Percentiles rank a stretch among this genome's conserved stretches.
These are phyloP conservation scores for Parasteatoda tepidariorum DNA, from an alignment of 1,140 invertebrate genomes.

Conservation along the genomic window DNA sequence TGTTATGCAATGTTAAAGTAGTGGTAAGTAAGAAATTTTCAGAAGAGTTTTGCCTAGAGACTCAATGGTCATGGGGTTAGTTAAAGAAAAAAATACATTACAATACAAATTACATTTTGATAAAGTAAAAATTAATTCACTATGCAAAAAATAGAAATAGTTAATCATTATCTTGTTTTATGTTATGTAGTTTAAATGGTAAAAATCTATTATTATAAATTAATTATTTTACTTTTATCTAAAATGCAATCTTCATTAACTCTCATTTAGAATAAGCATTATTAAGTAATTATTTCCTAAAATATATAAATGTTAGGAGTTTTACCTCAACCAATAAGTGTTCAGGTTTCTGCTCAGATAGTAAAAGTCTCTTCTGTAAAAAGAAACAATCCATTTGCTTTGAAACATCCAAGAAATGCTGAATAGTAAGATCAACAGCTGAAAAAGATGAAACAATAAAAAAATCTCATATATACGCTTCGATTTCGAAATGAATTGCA, in stretches of 20 bases:
- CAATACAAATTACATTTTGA: neutral
- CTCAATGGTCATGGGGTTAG: neutral
- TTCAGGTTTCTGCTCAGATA: conserved; percentile 91
- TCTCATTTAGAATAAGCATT: no score
- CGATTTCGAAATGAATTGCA: neutral
- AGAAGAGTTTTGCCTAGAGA: no score
- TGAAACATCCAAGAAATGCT: conserved; percentile 88
- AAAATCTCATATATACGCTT: neutral
- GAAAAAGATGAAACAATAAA: neutral
- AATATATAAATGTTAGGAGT: neutral
- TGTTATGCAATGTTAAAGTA: no score
- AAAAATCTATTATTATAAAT: no score
- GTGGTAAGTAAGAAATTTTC: no score
- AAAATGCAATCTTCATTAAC: no score
- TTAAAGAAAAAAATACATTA: neutral
- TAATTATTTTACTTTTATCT: no score
- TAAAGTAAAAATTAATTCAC: neutral
- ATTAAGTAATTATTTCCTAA: no score
- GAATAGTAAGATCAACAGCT: conserved; percentile 83
- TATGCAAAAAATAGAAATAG: neutral
- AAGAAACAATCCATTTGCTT: conserved; percentile 95
- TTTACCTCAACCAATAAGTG: conserved; percentile 85
- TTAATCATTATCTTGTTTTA: neutral
- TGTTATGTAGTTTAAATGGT: no score
- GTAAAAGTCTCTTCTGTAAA: conserved; percentile 87